Evolutionary conservation across 2,888 invertebrate genomes (phyloP).

Genomic region (Ormyrus labotus): DNA sequence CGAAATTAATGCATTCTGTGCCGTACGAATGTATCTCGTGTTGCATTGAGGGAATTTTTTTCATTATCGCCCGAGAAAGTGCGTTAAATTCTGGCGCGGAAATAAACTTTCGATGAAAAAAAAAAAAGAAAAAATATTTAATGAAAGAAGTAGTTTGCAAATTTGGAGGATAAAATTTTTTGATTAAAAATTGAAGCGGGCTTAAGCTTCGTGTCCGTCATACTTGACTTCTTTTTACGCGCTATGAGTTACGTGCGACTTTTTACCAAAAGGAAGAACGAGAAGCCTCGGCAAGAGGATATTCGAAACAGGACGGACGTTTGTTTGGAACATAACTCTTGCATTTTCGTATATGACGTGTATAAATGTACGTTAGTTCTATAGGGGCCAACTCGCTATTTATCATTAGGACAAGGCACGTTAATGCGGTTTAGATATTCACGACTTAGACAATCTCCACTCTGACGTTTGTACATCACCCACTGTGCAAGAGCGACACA

Average conservation of each 20-base stretch:
- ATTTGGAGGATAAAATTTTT: too few relatives aligned
- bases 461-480: slow-evolving; percentile 6
- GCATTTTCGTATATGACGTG: slow-evolving; percentile 21
- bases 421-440: slow-evolving; percentile 37
- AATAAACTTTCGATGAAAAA: too few relatives aligned
- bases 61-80: too few relatives aligned
- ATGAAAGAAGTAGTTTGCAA: too few relatives aligned
- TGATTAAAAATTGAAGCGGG: too few relatives aligned
- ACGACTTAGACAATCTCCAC: slow-evolving; percentile 30
- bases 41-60: too few relatives aligned
- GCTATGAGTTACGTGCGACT: too few relatives aligned
- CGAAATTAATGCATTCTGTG: too few relatives aligned
- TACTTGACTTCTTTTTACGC: too few relatives aligned
- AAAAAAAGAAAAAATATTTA: not conserved
- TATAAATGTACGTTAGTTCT: slow-evolving; percentile 19
- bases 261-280: not conserved
- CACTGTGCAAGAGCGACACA: not conserved
- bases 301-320: slow-evolving; percentile 1
- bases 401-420: slow-evolving; percentile 28
- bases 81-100: too few relatives aligned
- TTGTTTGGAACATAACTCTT: slow-evolving; percentile 23
- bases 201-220: too few relatives aligned
- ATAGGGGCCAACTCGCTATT: slow-evolving; percentile 17
- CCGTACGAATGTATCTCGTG: too few relatives aligned
- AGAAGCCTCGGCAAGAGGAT: not conserved